Percentiles rank a stretch among this genome's conserved stretches.
phyloP scores from a whole-genome alignment of 2,888 invertebrate species.

The Xanthostigma xanthostigma region DNA sequence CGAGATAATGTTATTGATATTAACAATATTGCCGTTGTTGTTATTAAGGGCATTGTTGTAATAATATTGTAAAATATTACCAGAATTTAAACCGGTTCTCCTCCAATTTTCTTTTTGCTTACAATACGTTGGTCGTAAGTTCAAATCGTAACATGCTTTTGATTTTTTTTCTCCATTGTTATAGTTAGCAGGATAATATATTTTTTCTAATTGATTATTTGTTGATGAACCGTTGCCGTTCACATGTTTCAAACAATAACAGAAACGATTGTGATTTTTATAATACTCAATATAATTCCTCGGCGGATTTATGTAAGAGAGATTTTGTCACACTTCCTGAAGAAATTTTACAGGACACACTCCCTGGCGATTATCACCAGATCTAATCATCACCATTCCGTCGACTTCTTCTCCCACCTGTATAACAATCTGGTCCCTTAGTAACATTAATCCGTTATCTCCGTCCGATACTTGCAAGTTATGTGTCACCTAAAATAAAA shows the following conservation, averaged over 20 bases:
- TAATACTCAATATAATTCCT: neutral
- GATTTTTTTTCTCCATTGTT: neutral
- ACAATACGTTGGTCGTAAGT: neutral
- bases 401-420: constrained; percentile 82
- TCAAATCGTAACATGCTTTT: neutral
- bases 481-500: constrained; percentile 36
- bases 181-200: constrained; percentile 20
- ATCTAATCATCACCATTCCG: constrained; percentile 86
- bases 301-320: constrained; percentile 23
- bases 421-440: constrained; percentile 89
- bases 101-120: neutral
- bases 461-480: constrained; percentile 78
- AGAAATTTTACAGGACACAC: constrained; percentile 89
- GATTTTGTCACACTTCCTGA: constrained; percentile 80
- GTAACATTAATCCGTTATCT: constrained; percentile 63
- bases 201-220: constrained; percentile 18
- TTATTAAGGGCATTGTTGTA: constrained; percentile 21
- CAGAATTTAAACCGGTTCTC: constrained; percentile 16
- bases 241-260: constrained; percentile 2
- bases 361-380: constrained; percentile 83
- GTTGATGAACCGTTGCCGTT: neutral
- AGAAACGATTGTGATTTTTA: neutral
- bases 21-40: neutral
- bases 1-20: neutral
- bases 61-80: constrained; percentile 27